These are phyloP conservation scores for Acrossocheilus wenchowensis DNA, from an alignment of 2,797 vertebrate genomes.

Conservation along the genomic window DNA sequence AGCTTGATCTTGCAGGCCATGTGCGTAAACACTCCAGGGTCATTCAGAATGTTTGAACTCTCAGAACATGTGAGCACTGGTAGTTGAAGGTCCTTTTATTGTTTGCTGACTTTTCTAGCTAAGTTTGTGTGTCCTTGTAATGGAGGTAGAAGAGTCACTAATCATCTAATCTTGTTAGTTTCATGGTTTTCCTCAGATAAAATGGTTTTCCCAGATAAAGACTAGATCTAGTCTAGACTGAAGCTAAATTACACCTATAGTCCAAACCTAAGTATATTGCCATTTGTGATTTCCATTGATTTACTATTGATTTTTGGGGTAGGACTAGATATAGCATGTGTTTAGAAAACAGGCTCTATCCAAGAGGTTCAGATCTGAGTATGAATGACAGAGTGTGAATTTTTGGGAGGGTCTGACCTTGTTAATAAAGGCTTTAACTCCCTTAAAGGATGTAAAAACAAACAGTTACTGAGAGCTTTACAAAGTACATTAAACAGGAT, in stretches of 20 bases:
- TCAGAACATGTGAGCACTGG: conserved; percentile 20
- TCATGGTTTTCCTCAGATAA: neutral
- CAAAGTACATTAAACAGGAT: neutral
- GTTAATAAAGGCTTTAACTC: neutral
- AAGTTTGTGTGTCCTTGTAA: conserved; percentile 31
- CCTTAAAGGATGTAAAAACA: neutral
- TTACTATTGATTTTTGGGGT: neutral
- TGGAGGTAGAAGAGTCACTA: neutral
- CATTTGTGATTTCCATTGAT: conserved; percentile 12
- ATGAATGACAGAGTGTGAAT: neutral
- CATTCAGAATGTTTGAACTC: conserved; percentile 22
- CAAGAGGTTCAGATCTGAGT: neutral
- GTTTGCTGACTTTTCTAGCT: conserved; percentile 46
- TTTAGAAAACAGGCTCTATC: neutral
- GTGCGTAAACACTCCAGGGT: conserved; percentile 5
- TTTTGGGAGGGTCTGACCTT: neutral
- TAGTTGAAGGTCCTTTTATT: conserved; percentile 52
- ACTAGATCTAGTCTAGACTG: neutral
- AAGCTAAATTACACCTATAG: neutral
- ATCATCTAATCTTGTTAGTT: neutral
- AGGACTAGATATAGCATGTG: neutral
- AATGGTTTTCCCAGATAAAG: conserved; percentile 3
- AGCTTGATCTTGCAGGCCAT: neutral
- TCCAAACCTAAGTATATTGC: neutral
- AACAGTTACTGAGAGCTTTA: neutral